Evolutionary conservation across 64 coral and sea anemone species (phyloP).

Genomic region (Orbicella faveolata): DNA sequence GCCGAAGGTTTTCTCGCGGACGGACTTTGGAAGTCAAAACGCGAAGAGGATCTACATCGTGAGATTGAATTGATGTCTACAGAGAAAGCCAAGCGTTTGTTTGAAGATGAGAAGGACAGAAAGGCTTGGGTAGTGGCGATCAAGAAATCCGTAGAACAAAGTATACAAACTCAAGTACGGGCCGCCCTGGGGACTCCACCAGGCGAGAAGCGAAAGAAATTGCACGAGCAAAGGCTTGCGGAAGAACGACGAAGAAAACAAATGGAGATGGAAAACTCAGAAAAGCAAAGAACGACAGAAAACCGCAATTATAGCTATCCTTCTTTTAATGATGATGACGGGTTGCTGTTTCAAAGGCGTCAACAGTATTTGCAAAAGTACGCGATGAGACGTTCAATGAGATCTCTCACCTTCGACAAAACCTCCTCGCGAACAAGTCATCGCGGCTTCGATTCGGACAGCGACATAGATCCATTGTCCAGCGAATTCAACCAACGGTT

Average conservation of each 20-base stretch:
- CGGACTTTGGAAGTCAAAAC: slow-evolving; percentile 41
- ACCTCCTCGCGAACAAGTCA: not conserved
- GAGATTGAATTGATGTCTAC: slow-evolving; percentile 71
- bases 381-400: slow-evolving; percentile 38
- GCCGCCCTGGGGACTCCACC: slow-evolving; percentile 76
- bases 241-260: slow-evolving; percentile 53
- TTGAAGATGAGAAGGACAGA: slow-evolving; percentile 70
- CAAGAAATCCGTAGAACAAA: slow-evolving; percentile 81
- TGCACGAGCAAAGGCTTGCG: slow-evolving; percentile 52
- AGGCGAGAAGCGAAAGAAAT: slow-evolving; percentile 57
- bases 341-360: slow-evolving; percentile 42
- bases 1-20: slow-evolving; percentile 24
- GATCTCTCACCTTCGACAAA: slow-evolving; percentile 3
- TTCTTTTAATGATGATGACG: slow-evolving; percentile 36
- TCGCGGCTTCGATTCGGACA: not conserved
- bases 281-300: slow-evolving; percentile 25
- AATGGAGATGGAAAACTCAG: slow-evolving; percentile 20
- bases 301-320: slow-evolving; percentile 38
- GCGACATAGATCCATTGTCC: slow-evolving; percentile 63
- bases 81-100: slow-evolving; percentile 84
- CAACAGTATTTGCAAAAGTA: slow-evolving; percentile 68
- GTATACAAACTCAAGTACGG: slow-evolving; percentile 78
- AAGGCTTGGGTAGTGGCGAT: slow-evolving; percentile 70
- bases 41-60: slow-evolving; percentile 41
- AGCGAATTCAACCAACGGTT: slow-evolving; percentile 60